Evolutionary conservation across 2,113 vertebrate genomes (phyloP).

Genomic region (Sturnus vulgaris): DNA sequence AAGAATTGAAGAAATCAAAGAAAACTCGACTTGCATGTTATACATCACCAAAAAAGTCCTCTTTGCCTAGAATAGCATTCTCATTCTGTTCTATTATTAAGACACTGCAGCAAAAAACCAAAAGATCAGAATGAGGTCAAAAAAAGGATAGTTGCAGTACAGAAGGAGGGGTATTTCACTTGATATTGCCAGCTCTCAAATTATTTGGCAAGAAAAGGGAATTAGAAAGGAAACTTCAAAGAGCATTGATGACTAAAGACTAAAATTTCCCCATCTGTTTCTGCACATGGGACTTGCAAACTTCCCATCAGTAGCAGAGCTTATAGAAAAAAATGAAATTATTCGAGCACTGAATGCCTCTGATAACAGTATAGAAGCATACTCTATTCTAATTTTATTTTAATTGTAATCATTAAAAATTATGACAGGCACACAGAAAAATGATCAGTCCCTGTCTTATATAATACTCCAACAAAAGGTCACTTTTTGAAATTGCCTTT

Average conservation of each 20-base stretch:
- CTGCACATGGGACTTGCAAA: constrained; percentile 7
- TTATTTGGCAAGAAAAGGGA: constrained; percentile 57
- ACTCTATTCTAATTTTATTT: not conserved
- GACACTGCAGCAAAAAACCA: not conserved
- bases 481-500: not conserved
- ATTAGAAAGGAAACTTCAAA: constrained; percentile 59
- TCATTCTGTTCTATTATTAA: not conserved
- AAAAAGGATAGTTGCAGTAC: not conserved
- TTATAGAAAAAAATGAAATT: not conserved
- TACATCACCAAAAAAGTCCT: not conserved
- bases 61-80: not conserved
- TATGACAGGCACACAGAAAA: not conserved
- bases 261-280: constrained; percentile 14
- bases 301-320: not conserved
- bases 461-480: constrained; percentile 4
- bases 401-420: constrained; percentile 26
- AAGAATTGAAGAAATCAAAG: not conserved
- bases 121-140: not conserved
- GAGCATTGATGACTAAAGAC: constrained; percentile 39
- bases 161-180: not conserved
- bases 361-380: not conserved
- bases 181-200: constrained; percentile 20
- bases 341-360: not conserved
- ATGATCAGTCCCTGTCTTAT: not conserved
- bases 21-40: not conserved